Conservation (phyloP, 2,797 vertebrate species). For the Knipowitschia caucasica region DNA sequence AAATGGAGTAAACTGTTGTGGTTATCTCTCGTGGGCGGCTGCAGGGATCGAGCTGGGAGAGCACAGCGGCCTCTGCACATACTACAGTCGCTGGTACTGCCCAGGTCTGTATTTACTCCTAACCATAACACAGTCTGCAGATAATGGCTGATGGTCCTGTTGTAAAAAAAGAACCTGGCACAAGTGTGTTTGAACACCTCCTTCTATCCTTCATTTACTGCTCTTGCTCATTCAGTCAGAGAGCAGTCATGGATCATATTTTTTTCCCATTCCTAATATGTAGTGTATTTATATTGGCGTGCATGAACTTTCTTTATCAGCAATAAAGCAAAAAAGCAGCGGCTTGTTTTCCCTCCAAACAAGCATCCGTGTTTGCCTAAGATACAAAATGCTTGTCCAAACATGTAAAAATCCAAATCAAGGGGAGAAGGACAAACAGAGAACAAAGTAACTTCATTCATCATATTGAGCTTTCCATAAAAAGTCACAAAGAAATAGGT, state of each 20-base stretch:
- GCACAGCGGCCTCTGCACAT: slow-evolving; percentile 18
- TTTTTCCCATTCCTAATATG: slow-evolving; percentile 26
- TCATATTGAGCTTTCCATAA: slow-evolving; percentile 24
- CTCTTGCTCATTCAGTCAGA: slow-evolving; percentile 3
- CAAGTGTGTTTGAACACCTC: slow-evolving; percentile 63
- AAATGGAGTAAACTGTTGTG: slow-evolving; percentile 71
- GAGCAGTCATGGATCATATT: neutral
- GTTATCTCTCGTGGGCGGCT: slow-evolving; percentile 50
- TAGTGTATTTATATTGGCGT: slow-evolving; percentile 50
- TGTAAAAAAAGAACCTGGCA: slow-evolving; percentile 72
- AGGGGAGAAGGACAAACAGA: slow-evolving; percentile 17
- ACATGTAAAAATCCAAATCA: slow-evolving; percentile 40
- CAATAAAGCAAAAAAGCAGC: slow-evolving; percentile 29
- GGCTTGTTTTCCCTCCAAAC: slow-evolving; percentile 41
- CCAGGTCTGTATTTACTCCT: slow-evolving; percentile 68
- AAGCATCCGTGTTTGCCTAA: slow-evolving; percentile 40
- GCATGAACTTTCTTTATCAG: slow-evolving; percentile 39
- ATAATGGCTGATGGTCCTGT: slow-evolving; percentile 69
- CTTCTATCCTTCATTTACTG: slow-evolving; percentile 49
- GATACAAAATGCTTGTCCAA: slow-evolving; percentile 47
- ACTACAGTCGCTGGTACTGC: slow-evolving; percentile 42
- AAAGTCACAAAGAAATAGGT: neutral
- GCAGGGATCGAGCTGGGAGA: slow-evolving; percentile 31
- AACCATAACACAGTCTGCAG: slow-evolving; percentile 67
- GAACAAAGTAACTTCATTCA: slow-evolving; percentile 37